These are phyloP conservation scores for Agonopterix alstromeriana DNA, from an alignment of 2,888 invertebrate genomes.

Conservation along the genomic window DNA sequence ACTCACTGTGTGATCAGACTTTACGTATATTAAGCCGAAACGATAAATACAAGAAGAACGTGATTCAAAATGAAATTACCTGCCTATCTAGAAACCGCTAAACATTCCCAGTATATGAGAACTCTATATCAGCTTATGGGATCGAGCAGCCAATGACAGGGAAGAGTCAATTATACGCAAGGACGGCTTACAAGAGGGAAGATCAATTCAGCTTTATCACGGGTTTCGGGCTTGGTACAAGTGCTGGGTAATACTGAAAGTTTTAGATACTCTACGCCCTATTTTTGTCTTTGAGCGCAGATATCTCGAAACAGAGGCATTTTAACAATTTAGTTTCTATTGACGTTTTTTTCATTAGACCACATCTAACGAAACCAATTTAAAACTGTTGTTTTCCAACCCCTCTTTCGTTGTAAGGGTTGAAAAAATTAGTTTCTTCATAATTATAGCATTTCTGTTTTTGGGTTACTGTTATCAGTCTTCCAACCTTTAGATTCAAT, in stretches of 20 bases:
- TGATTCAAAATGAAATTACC: slow-evolving; percentile 9
- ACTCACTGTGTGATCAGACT: too few relatives aligned
- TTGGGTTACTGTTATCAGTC: too few relatives aligned
- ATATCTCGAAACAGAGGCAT: too few relatives aligned
- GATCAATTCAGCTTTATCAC: slow-evolving; percentile 70
- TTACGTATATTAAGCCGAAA: neutral
- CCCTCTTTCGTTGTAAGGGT: too few relatives aligned
- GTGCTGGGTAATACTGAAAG: slow-evolving; percentile 5
- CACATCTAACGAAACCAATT: too few relatives aligned
- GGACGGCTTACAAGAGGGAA: slow-evolving; percentile 61
- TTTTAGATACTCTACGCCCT: neutral
- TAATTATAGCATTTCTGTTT: too few relatives aligned
- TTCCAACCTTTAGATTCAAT: too few relatives aligned
- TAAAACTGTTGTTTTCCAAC: too few relatives aligned
- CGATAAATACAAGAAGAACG: slow-evolving; percentile 12
- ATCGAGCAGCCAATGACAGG: slow-evolving; percentile 56
- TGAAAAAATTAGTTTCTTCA: too few relatives aligned
- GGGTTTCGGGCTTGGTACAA: slow-evolving; percentile 26
- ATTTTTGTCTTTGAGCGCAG: neutral
- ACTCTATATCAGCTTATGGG: slow-evolving; percentile 26
- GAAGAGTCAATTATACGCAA: slow-evolving; percentile 75
- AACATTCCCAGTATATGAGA: slow-evolving; percentile 52
- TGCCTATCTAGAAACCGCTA: slow-evolving; percentile 19
- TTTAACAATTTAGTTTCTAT: too few relatives aligned
- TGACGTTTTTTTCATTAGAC: too few relatives aligned